Percentiles rank a stretch among this genome's conserved stretches.
These are phyloP conservation scores for Oncorhynchus kisutch DNA, from an alignment of 2,113 vertebrate genomes.

Conservation along the genomic window DNA sequence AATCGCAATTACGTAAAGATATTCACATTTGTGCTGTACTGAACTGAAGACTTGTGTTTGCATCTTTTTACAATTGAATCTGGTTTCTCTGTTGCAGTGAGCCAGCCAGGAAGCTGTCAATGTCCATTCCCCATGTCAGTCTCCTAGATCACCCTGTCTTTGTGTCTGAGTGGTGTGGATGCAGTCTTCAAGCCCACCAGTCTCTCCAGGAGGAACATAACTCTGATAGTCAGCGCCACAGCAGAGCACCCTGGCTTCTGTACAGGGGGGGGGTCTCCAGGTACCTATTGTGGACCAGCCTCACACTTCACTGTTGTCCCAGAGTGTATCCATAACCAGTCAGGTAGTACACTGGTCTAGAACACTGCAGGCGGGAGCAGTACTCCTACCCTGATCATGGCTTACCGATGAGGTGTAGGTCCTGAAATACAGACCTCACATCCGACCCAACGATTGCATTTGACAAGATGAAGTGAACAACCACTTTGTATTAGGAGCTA, in stretches of 20 bases:
- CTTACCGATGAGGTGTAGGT: constrained; percentile 69
- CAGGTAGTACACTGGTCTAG: constrained; percentile 69
- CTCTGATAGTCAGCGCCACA: constrained; percentile 64
- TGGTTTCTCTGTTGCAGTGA: neutral
- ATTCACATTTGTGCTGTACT: no score
- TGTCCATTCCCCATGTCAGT: constrained; percentile 35
- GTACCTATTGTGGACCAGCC: constrained; percentile 67
- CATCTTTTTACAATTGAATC: no score
- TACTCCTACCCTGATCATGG: constrained; percentile 70
- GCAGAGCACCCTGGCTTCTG: constrained; percentile 30
- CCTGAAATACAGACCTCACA: constrained; percentile 63
- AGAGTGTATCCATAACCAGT: constrained; percentile 59
- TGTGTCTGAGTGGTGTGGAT: constrained; percentile 64
- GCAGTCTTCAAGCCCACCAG: constrained; percentile 59
- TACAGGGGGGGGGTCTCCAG: constrained; percentile 29
- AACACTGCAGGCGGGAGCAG: constrained; percentile 72
- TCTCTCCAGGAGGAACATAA: constrained; percentile 63
- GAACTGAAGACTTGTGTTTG: no score
- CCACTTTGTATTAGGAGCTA: no score
- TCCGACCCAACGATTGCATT: constrained; percentile 57
- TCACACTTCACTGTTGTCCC: constrained; percentile 61
- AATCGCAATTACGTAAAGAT: no score
- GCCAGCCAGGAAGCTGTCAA: neutral
- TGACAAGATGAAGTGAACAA: no score
- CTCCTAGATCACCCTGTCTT: constrained; percentile 65